A percentile compares a stretch with the other conserved stretches of the same genome.
These are phyloP conservation scores for Drosophila lacteicornis DNA, from an alignment of 1,140 invertebrate genomes.

Conservation along the genomic window DNA sequence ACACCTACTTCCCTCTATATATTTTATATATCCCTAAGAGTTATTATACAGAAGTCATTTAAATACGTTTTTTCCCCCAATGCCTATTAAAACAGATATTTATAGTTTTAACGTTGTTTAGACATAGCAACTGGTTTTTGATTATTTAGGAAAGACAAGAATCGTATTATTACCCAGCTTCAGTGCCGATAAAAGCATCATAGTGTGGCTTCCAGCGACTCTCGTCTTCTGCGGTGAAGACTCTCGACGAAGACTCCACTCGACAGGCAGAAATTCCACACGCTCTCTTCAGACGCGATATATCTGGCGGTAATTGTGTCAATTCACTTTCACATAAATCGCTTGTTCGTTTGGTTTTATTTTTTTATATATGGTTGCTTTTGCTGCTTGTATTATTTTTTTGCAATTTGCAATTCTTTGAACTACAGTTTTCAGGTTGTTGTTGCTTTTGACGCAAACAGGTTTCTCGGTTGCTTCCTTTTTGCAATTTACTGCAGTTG, in stretches of 20 bases:
- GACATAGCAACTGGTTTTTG: not conserved
- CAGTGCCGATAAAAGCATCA: constrained; percentile 84
- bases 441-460: constrained; percentile 53
- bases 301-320: constrained; percentile 66
- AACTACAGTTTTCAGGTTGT: constrained; percentile 66
- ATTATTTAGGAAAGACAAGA: constrained; percentile 7
- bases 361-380: constrained; percentile 36
- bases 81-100: not conserved
- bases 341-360: constrained; percentile 49
- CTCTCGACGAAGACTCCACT: constrained; percentile 22
- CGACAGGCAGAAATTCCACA: constrained; percentile 3
- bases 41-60: constrained; percentile 7
- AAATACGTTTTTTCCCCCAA: not conserved
- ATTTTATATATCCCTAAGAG: not conserved
- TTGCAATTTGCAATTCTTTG: constrained; percentile 61
- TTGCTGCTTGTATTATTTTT: constrained; percentile 29
- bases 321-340: constrained; percentile 80
- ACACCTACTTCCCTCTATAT: not conserved
- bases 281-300: constrained; percentile 17
- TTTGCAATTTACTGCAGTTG: constrained; percentile 76
- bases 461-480: constrained; percentile 80
- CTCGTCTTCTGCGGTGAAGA: constrained; percentile 24
- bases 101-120: not conserved
- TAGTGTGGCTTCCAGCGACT: constrained; percentile 62
- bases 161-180: constrained; percentile 77